Evolutionary conservation across 2,797 vertebrate genomes (phyloP), one percentile per base, ranked within the genome.

Genomic region (Saxicola maurus): DNA sequence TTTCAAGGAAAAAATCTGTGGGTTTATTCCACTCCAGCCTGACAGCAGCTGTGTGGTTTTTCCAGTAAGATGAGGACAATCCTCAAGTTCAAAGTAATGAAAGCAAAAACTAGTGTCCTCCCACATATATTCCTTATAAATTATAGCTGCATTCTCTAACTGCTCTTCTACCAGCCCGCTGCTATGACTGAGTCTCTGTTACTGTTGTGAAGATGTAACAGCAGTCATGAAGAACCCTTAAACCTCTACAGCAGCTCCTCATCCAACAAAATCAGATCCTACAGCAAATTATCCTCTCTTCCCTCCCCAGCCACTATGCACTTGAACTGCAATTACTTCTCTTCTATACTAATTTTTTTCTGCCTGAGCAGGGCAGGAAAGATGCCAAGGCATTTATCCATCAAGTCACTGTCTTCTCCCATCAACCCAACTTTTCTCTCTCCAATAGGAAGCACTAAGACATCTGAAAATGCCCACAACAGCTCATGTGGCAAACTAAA

Each of bases 31-130:
- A 15, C 51, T 76, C 53, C 30, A 69, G 33, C 52, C 49, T 62
- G 28, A 79, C 37, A 92, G 65, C 38, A 88, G 49, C 60, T 67
- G 31, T 5, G 4, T 15, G 59, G 46, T 51, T 45, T 72, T 72
- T 43, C 65, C 77, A 92, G 59, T 12, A 30, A 93, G 42, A 61
- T 38, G 55, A 94, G 46, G 69, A 86, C 66, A 89, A 89, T 62
- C 62, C 48, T 87, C 48, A 81, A 81, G 81, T 84, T 76, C 83
- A 87, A 82, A 89, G 46, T 14, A 94, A 90, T 19, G 77, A 71
- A 77, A 89, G 53, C 72, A 78, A 2, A 43, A 87, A 80, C 76
- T 80, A 35, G 55, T 11, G 43, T 77, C 91, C 76, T 86, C 81
- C 67, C 60, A 66, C 45, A 8, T 55, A 72, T 9, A 28, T 31